phyloP scores from a whole-genome alignment of 1,140 invertebrate genomes.

The Gonatopus flavifemur region DNA sequence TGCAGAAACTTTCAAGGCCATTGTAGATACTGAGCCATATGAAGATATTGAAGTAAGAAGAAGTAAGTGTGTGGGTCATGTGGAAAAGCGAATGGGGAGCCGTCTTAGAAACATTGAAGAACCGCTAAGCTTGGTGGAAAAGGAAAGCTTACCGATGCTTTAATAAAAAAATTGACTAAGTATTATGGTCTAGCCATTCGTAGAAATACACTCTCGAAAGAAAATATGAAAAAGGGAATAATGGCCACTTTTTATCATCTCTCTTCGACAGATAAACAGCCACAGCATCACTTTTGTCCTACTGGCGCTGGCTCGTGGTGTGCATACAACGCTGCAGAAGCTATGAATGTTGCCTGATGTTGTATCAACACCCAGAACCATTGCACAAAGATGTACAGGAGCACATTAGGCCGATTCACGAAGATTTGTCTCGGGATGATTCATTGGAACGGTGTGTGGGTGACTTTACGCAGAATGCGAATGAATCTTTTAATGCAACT shows the following conservation, averaged over 20 bases:
- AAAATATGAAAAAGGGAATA: conserved; percentile 20
- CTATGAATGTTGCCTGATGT: neutral
- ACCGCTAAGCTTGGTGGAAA: conserved; percentile 4
- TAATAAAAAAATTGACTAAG: conserved; percentile 9
- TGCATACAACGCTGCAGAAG: conserved; percentile 7
- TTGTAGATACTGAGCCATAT: conserved; percentile 6
- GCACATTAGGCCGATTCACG: conserved; percentile 8
- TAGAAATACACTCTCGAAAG: conserved; percentile 14
- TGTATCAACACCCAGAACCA: neutral
- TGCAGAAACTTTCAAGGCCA: conserved; percentile 6
- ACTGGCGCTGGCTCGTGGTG: conserved; percentile 12
- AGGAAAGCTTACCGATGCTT: conserved; percentile 15
- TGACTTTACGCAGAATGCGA: too few species aligned
- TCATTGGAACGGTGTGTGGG: conserved; percentile 14
- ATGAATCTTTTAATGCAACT: conserved; percentile 31
- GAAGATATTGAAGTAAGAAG: conserved; percentile 1
- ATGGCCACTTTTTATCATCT: conserved; percentile 22
- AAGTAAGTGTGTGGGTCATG: too few species aligned
- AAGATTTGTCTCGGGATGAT: conserved; percentile 11
- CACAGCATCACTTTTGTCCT: conserved; percentile 16
- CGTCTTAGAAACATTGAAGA: conserved; percentile 11
- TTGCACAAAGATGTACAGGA: neutral
- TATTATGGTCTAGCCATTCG: conserved; percentile 23
- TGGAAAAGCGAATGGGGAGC: too few species aligned
- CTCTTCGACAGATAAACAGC: conserved; percentile 21